Evolutionary conservation across 2,888 invertebrate species (phyloP).

Genomic region (Orgyia antiqua): DNA sequence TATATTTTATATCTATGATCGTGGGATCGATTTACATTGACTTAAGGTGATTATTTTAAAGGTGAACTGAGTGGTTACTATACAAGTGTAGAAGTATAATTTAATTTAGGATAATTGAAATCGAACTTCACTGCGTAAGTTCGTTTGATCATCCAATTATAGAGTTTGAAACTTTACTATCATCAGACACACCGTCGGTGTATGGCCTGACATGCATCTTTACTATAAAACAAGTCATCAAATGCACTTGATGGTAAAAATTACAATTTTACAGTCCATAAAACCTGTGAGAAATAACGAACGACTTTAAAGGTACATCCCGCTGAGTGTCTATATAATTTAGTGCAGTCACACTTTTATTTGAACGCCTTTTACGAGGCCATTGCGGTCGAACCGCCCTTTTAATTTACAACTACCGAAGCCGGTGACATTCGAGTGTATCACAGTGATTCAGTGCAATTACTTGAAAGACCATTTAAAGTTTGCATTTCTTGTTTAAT

Average conservation of each 20-base stretch:
- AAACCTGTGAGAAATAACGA: conserved; percentile 29
- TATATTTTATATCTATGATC: no score
- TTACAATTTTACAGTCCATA: conserved; percentile 27
- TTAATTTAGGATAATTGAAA: no score
- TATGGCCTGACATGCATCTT: no score
- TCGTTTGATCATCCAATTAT: no score
- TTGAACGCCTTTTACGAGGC: conserved; percentile 48
- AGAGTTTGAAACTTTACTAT: no score
- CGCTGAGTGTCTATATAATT: conserved; percentile 44
- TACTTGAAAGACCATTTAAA: conserved; percentile 36
- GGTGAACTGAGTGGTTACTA: no score
- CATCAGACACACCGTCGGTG: no score
- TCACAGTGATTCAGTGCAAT: conserved; percentile 49
- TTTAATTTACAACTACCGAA: conserved; percentile 41
- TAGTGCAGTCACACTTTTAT: conserved; percentile 46
- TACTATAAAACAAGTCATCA: conserved; percentile 17
- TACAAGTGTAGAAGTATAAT: no score
- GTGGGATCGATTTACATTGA: no score
- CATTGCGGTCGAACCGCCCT: conserved; percentile 40
- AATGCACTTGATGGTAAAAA: conserved; percentile 21
- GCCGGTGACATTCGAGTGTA: conserved; percentile 25
- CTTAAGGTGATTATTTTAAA: no score
- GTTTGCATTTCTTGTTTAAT: conserved; percentile 34
- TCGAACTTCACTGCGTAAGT: no score
- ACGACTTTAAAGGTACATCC: conserved; percentile 27